Evolutionary conservation across 2,113 vertebrate genomes (phyloP).

Genomic region (Bufo gargarizans): DNA sequence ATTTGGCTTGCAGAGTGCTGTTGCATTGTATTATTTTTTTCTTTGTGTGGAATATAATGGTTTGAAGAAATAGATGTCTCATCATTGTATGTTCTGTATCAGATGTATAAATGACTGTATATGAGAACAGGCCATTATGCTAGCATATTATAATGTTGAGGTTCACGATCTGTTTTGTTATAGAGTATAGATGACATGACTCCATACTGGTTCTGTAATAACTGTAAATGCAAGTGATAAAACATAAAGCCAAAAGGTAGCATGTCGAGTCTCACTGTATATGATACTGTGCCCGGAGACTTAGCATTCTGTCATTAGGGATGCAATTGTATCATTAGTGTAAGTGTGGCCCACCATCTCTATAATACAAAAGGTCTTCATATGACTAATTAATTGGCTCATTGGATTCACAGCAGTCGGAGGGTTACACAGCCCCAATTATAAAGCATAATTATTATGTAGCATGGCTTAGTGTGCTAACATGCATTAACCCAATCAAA

Average conservation of each 20-base stretch:
- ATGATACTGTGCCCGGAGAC: slow-evolving; percentile 29
- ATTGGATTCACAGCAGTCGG: slow-evolving; percentile 48
- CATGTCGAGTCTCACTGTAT: slow-evolving; percentile 21
- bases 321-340: slow-evolving; percentile 53
- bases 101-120: neutral
- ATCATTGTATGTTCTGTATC: neutral
- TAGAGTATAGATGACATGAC: neutral
- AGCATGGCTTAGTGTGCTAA: slow-evolving; percentile 45
- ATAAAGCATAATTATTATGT: slow-evolving; percentile 53
- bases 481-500: slow-evolving; percentile 52
- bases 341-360: slow-evolving; percentile 51
- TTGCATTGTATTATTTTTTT: too few species aligned
- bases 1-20: too few species aligned
- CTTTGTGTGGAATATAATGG: too few species aligned
- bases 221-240: slow-evolving; percentile 21
- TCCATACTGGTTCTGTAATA: slow-evolving; percentile 24
- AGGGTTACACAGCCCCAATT: slow-evolving; percentile 48
- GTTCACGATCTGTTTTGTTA: neutral
- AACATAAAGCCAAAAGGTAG: slow-evolving; percentile 1
- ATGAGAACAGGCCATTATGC: neutral
- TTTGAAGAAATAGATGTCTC: neutral
- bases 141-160: neutral
- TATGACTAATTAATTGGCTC: slow-evolving; percentile 55
- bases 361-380: slow-evolving; percentile 55
- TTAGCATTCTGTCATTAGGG: slow-evolving; percentile 45